Evolutionary conservation across 2,797 vertebrate genomes (phyloP).

Genomic region (Distichodus sexfasciatus): DNA sequence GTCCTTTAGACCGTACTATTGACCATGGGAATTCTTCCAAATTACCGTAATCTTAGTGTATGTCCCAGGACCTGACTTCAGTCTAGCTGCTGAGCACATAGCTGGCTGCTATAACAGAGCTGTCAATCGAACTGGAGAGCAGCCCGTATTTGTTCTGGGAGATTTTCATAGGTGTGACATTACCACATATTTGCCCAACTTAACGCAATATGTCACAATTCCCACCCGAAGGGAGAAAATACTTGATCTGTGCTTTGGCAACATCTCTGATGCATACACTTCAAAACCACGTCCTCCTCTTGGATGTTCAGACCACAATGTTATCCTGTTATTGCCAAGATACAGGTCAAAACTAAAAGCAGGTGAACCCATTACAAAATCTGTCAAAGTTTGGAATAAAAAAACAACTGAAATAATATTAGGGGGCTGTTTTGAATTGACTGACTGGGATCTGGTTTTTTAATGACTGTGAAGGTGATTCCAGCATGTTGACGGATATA

Average conservation of each 20-base stretch:
- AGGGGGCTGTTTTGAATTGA: not conserved
- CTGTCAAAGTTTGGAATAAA: not conserved
- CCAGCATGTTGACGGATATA: not conserved
- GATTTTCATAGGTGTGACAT: no score
- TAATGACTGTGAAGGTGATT: not conserved
- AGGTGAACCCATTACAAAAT: not conserved
- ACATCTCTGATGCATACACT: slow-evolving; percentile 2
- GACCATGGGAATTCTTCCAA: not conserved
- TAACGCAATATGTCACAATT: no score
- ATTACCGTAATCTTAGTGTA: slow-evolving; percentile 13
- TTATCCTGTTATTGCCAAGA: slow-evolving; percentile 11
- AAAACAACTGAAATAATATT: not conserved
- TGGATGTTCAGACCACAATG: slow-evolving; percentile 18
- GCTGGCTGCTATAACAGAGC: not conserved
- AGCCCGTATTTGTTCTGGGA: no score
- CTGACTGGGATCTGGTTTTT: not conserved
- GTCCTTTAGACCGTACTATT: slow-evolving; percentile 28
- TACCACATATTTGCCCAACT: no score
- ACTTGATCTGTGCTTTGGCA: slow-evolving; percentile 4
- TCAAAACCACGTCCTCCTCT: slow-evolving; percentile 12
- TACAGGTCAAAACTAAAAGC: not conserved
- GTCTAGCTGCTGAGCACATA: not conserved
- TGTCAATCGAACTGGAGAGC: no score
- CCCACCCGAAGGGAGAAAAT: not conserved
- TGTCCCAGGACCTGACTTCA: slow-evolving; percentile 8